Evolutionary conservation across 2,888 invertebrate species (phyloP).

Genomic region (Orchestes rusci): DNA sequence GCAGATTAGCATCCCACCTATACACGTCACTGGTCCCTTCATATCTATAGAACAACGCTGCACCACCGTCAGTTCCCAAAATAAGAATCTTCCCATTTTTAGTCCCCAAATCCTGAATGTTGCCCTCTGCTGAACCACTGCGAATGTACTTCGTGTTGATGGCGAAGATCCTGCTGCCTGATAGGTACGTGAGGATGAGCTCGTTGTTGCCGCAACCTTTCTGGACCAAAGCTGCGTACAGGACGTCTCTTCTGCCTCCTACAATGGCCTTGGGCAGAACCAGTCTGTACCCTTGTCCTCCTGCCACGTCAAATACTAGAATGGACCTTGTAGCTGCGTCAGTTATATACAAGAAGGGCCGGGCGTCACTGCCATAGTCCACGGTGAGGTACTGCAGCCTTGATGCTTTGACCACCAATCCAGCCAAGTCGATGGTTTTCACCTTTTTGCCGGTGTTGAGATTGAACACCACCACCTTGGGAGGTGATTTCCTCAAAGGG

Average conservation of each 20-base stretch:
- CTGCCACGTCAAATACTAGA: constrained; percentile 48
- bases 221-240: constrained; percentile 51
- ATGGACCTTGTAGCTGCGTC: constrained; percentile 46
- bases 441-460: constrained; percentile 51
- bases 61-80: constrained; percentile 54
- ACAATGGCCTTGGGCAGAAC: constrained; percentile 49
- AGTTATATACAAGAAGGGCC: constrained; percentile 45
- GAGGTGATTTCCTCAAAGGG: constrained; percentile 51
- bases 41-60: constrained; percentile 54
- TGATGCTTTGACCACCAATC: constrained; percentile 47
- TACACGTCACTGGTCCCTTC: constrained; percentile 56
- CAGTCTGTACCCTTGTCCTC: constrained; percentile 49
- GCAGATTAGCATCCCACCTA: constrained; percentile 50
- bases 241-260: constrained; percentile 45
- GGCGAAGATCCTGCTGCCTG: constrained; percentile 50
- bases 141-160: constrained; percentile 50
- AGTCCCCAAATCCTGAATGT: constrained; percentile 51
- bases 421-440: constrained; percentile 50
- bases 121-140: constrained; percentile 48
- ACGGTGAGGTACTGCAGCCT: constrained; percentile 53
- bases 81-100: constrained; percentile 50
- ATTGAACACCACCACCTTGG: constrained; percentile 55
- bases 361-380: constrained; percentile 50
- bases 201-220: constrained; percentile 45
- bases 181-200: constrained; percentile 53